These are phyloP conservation scores for Hyposoter dolosus DNA, from an alignment of 2,888 invertebrate species.

Conservation along the genomic window DNA sequence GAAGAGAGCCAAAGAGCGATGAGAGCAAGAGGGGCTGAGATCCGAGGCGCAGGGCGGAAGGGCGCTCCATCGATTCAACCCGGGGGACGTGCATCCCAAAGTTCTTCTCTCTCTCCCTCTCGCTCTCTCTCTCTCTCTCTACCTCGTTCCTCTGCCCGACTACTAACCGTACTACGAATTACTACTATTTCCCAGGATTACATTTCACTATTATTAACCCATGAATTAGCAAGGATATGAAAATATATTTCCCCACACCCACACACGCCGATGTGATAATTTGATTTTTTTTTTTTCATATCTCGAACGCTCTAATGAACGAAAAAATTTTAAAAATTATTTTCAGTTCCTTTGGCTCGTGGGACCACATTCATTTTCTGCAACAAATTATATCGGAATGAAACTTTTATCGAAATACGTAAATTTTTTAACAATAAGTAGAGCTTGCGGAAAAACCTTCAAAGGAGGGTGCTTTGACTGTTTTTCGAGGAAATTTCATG, in stretches of 20 bases:
- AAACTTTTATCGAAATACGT: too few species aligned
- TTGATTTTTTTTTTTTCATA: neutral
- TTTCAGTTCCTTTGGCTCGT: too few species aligned
- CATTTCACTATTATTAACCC: constrained; percentile 1
- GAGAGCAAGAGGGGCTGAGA: constrained; percentile 69
- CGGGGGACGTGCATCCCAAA: constrained; percentile 79
- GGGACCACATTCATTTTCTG: too few species aligned
- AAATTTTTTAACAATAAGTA: too few species aligned
- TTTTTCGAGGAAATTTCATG: too few species aligned
- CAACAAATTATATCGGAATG: too few species aligned
- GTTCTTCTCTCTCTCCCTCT: constrained; percentile 58
- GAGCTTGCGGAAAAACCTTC: too few species aligned
- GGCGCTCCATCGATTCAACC: constrained; percentile 82
- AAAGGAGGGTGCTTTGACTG: too few species aligned
- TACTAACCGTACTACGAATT: constrained; percentile 30
- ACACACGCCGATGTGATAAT: neutral
- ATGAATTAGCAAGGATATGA: neutral
- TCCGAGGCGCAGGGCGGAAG: constrained; percentile 70
- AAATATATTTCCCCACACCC: neutral
- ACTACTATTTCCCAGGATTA: constrained; percentile 2
- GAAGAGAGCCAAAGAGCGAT: constrained; percentile 20
- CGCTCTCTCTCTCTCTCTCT: constrained; percentile 2
- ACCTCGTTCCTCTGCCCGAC: neutral
- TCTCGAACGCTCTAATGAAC: neutral
- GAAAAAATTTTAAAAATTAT: neutral